Base-by-base conservation (phyloP, 2,888 invertebrate genomes). In the Tipula unca region DNA sequence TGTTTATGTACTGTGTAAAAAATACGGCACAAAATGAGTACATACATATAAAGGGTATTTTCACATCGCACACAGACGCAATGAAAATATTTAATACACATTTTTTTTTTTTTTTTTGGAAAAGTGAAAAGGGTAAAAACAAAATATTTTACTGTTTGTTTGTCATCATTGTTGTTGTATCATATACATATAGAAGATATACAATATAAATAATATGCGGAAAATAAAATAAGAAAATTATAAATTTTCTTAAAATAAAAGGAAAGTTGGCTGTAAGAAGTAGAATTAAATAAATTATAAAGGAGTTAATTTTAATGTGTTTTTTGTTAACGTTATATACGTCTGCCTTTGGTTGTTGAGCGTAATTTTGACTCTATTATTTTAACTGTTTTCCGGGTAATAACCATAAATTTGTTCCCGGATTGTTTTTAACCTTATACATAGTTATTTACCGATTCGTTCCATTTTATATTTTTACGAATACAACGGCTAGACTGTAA, bases 271-370 rank as follows among this genome's bases (percentile, higher is more conserved):
- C n/a, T 25, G 69, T 69, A 69, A 20, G 25, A 69, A 69, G n/a
- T 48, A 48, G 48, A 48, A 48, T 48, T 48, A 48, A 69, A 69
- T 69, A 69, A 69, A 69, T 69, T 69, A 69, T 4, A 25, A 20
- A 69, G 69, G 69, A 69, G 69, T 69, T 69, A 69, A 69, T 69
- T 69, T 69, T 69, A 69, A 69, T 69, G 69, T 20, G 69, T 69
- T 69, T 69, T 69, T 25, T n/a, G 48, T 48, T 48, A 48, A 48
- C n/a, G n/a, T 48, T 42, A n/a, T n/a, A 42, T 42, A n/a, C 17
- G 10, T 69, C 25, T 69, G 25, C 10, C 69, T 69, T 69, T 25
- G 69, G 69, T 69, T 25, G 69, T 69, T 69, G 69, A 69, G 25
- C 25, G 69, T 69, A 69, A 69, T 69, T 69, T 69, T 69, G 25